Conservation (phyloP, 2,797 vertebrate genomes). For the Acipenser transmontanus region DNA sequence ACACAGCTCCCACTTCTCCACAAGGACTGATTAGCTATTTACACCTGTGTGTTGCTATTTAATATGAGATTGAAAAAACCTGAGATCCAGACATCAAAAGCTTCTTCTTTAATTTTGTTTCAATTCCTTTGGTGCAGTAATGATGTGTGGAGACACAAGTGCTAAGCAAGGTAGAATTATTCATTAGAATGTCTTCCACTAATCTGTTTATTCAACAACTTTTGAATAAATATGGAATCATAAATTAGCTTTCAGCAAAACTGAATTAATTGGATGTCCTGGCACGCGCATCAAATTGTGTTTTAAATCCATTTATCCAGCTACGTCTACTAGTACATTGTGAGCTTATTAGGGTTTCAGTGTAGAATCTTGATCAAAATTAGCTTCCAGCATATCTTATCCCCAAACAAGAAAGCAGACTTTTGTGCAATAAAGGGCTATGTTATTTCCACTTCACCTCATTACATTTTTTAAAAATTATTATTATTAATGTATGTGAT, state of each 20-base stretch:
- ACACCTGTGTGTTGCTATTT: constrained; percentile 64
- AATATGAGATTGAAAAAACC: constrained; percentile 66
- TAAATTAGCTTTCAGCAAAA: constrained; percentile 78
- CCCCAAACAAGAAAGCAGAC: too few relatives aligned
- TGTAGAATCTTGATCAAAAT: too few relatives aligned
- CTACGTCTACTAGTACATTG: constrained; percentile 1
- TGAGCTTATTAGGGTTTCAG: too few relatives aligned
- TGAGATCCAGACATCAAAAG: constrained; percentile 70
- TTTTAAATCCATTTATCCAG: constrained; percentile 66
- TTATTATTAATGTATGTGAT: too few relatives aligned
- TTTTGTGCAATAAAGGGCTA: too few relatives aligned
- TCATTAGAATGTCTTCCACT: constrained; percentile 73
- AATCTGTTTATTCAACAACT: constrained; percentile 70
- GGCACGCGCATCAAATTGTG: constrained; percentile 67
- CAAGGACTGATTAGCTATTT: constrained; percentile 67
- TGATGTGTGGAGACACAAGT: constrained; percentile 53
- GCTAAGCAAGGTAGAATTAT: constrained; percentile 70
- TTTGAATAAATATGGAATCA: constrained; percentile 69
- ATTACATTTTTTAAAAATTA: too few relatives aligned
- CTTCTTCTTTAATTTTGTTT: constrained; percentile 55
- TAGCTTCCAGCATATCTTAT: too few relatives aligned
- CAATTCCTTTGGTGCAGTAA: constrained; percentile 51
- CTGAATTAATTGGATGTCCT: constrained; percentile 80
- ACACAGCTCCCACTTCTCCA: constrained; percentile 28
- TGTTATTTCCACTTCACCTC: too few relatives aligned